These are phyloP conservation scores for Battus philenor DNA, from an alignment of 1,140 invertebrate genomes.

Conservation along the genomic window DNA sequence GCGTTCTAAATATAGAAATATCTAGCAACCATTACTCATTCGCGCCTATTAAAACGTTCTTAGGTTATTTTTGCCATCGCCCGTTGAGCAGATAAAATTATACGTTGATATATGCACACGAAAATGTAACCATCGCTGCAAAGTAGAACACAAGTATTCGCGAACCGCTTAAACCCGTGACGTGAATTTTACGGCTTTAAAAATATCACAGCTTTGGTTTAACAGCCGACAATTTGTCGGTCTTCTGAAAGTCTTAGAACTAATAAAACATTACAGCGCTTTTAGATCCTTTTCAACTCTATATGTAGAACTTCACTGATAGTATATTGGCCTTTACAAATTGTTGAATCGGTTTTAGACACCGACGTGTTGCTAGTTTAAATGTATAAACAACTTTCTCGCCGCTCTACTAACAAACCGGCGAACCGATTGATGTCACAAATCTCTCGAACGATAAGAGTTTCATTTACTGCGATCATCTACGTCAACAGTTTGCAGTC, in stretches of 20 bases:
- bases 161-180: constrained; percentile 36
- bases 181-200: constrained; percentile 41
- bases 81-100: constrained; percentile 22
- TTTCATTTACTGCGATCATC: too few relatives aligned
- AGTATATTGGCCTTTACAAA: too few relatives aligned
- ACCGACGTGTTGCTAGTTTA: too few relatives aligned
- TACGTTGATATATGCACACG: constrained; percentile 19
- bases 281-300: too few relatives aligned
- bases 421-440: too few relatives aligned
- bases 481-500: too few relatives aligned
- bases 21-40: not conserved
- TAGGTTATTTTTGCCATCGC: constrained; percentile 13
- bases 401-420: too few relatives aligned
- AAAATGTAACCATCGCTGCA: constrained; percentile 29
- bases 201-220: constrained; percentile 45
- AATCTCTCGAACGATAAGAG: too few relatives aligned
- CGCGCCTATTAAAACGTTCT: not conserved
- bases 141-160: constrained; percentile 37
- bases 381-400: too few relatives aligned
- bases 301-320: too few relatives aligned
- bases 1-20: not conserved
- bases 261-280: too few relatives aligned
- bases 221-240: constrained; percentile 38
- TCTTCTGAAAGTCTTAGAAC: constrained; percentile 28
- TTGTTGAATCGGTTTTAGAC: too few relatives aligned